phyloP scores from a whole-genome alignment of 2,888 invertebrate genomes.

The Hirtodrosophila confusa region DNA sequence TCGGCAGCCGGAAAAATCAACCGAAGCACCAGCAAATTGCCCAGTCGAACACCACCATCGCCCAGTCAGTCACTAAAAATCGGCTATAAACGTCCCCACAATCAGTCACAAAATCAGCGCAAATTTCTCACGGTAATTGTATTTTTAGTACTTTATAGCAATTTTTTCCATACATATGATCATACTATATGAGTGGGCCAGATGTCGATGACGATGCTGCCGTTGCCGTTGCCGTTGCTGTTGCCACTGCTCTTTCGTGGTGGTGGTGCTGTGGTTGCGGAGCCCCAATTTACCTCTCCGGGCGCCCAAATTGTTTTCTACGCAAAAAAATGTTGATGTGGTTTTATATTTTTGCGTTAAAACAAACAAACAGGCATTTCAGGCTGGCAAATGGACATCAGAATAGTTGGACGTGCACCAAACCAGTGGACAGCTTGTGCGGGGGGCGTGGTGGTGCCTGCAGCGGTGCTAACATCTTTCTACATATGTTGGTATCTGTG shows the following conservation, averaged over 20 bases:
- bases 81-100: slow-evolving; percentile 79
- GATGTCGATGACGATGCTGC: slow-evolving; percentile 59
- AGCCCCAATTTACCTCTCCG: slow-evolving; percentile 40
- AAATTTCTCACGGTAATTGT: slow-evolving; percentile 80
- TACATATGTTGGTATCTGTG: slow-evolving; percentile 12
- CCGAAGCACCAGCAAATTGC: slow-evolving; percentile 3
- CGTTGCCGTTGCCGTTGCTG: slow-evolving; percentile 11
- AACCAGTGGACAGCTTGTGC: slow-evolving; percentile 48
- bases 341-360: slow-evolving; percentile 72
- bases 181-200: slow-evolving; percentile 56
- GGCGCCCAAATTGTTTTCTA: slow-evolving; percentile 61
- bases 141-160: slow-evolving; percentile 83
- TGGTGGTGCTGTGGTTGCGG: slow-evolving; percentile 18
- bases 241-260: slow-evolving; percentile 16
- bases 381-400: slow-evolving; percentile 76
- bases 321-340: slow-evolving; percentile 67
- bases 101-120: slow-evolving; percentile 80
- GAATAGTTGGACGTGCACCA: slow-evolving; percentile 54
- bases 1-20: slow-evolving; percentile 56
- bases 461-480: slow-evolving; percentile 2
- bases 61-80: slow-evolving; percentile 75
- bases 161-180: slow-evolving; percentile 74
- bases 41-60: slow-evolving; percentile 20
- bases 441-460: slow-evolving; percentile 24
- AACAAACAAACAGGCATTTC: slow-evolving; percentile 75